phyloP scores from a whole-genome alignment of 2,888 invertebrate genomes.

The Empis livida region DNA sequence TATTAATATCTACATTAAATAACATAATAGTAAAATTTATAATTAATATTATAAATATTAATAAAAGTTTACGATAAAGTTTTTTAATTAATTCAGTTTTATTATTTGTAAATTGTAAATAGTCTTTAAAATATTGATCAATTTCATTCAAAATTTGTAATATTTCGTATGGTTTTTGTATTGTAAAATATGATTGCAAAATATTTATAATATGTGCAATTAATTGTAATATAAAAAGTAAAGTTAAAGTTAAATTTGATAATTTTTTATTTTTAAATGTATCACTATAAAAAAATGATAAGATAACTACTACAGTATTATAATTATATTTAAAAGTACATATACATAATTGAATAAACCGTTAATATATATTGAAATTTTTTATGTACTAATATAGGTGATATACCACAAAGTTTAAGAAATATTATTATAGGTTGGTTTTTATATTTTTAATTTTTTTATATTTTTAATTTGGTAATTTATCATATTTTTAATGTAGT shows the following conservation, averaged over 20 bases:
- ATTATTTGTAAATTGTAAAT: constrained; percentile 8
- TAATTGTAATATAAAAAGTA: constrained; percentile 16
- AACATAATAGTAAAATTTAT: no score
- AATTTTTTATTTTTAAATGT: not conserved
- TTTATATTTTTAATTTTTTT: no score
- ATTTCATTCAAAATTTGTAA: constrained; percentile 13
- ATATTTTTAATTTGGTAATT: no score
- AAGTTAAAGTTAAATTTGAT: constrained; percentile 10
- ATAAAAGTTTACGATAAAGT: constrained; percentile 4
- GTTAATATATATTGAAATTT: not conserved
- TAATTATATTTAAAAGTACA: not conserved
- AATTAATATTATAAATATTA: no score
- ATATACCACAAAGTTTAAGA: not conserved
- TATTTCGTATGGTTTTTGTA: constrained; percentile 9
- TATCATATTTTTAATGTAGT: no score
- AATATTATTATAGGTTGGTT: not conserved
- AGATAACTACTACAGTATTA: not conserved
- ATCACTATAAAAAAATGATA: not conserved
- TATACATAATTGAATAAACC: not conserved
- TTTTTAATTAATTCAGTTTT: not conserved
- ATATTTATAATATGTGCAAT: constrained; percentile 17
- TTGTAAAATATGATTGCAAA: constrained; percentile 16
- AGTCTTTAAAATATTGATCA: constrained; percentile 8
- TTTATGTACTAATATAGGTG: not conserved
- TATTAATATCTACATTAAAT: no score